Percentiles rank a stretch among this genome's conserved stretches.
Evolutionary conservation across 2,113 vertebrate species (phyloP).

Genomic region (Oreochromis niloticus): DNA sequence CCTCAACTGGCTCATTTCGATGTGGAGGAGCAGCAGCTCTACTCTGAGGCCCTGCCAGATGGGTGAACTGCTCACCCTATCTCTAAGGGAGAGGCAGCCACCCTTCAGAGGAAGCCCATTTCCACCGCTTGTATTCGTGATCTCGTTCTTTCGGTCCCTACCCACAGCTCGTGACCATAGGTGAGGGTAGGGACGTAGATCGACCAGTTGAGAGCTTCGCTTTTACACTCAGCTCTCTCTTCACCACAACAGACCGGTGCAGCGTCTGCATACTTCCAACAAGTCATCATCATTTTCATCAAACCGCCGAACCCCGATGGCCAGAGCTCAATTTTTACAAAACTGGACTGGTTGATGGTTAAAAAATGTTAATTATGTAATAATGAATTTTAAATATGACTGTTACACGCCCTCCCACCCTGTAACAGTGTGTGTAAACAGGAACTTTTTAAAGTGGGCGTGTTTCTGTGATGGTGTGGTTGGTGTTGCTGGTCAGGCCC

Average conservation of each 20-base stretch:
- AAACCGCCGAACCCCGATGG: background rate
- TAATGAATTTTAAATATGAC: background rate
- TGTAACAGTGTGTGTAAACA: background rate
- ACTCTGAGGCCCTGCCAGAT: too few species aligned
- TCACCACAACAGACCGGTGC: accelerated
- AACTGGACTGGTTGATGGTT: background rate
- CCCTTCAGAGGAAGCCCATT: too few species aligned
- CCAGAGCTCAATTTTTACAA: background rate
- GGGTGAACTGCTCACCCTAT: too few species aligned
- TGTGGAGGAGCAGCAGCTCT: too few species aligned
- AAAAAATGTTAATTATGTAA: background rate
- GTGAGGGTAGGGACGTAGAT: accelerated
- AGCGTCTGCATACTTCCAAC: accelerated
- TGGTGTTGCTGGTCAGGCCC: accelerated
- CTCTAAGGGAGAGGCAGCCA: too few species aligned
- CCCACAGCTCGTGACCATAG: background rate
- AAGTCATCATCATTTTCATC: background rate
- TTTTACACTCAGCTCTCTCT: accelerated
- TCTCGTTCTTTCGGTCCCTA: too few species aligned
- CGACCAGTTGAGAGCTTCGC: accelerated
- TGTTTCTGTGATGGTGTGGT: background rate
- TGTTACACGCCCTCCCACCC: accelerated
- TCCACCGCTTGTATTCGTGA: too few species aligned
- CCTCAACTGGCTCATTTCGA: too few species aligned
- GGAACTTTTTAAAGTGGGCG: background rate